Conservation (phyloP, 2,113 vertebrate genomes). For the Muscicapa adusta region DNA sequence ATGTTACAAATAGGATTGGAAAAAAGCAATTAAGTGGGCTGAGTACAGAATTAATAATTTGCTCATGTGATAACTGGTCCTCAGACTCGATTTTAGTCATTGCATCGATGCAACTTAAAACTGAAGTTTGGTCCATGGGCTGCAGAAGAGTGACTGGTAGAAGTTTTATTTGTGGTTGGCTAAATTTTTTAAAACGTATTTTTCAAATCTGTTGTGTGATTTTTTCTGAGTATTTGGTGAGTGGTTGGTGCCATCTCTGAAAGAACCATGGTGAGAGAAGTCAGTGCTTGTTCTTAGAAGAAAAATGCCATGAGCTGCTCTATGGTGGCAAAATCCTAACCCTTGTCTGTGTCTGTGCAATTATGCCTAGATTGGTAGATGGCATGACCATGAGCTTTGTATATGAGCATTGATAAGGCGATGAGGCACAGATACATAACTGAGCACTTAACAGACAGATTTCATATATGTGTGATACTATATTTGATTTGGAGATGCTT, state of each 20-base stretch:
- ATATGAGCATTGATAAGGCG: not conserved
- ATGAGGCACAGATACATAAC: not conserved
- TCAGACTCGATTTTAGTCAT: not conserved
- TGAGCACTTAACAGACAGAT: not conserved
- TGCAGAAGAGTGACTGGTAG: not conserved
- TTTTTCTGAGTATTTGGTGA: not conserved
- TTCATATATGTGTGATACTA: not conserved
- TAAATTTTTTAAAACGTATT: not conserved
- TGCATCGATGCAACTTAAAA: not conserved
- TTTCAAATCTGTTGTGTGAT: not conserved
- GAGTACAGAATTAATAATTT: not conserved
- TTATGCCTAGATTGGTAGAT: rapidly evolving
- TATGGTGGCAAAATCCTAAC: not conserved
- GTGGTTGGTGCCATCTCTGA: not conserved
- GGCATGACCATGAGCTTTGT: not conserved
- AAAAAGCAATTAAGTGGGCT: not conserved
- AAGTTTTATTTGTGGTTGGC: not conserved
- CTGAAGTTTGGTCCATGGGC: not conserved
- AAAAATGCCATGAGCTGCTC: not conserved
- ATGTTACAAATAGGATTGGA: not conserved
- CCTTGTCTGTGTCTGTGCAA: not conserved
- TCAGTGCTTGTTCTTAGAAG: not conserved
- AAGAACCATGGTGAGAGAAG: not conserved
- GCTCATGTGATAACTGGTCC: not conserved
- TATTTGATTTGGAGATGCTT: not conserved